phyloP scores from a whole-genome alignment of 2,888 invertebrate species.

The Lasioglossum villosulum region DNA sequence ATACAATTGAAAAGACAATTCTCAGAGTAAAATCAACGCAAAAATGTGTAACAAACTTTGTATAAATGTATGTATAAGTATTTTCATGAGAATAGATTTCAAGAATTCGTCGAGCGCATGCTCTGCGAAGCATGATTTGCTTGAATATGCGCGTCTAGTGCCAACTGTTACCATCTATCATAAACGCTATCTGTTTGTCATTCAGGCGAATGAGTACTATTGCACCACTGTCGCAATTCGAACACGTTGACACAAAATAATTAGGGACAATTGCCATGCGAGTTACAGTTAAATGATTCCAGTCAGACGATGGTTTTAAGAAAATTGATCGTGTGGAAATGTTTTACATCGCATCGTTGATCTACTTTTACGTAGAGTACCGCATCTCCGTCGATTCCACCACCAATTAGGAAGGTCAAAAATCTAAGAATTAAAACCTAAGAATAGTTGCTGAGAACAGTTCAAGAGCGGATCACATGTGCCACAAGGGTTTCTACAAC shows the following conservation, averaged over 20 bases:
- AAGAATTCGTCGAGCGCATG: background rate
- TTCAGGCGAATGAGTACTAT: background rate
- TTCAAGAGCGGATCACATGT: slow-evolving; percentile 35
- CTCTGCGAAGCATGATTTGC: background rate
- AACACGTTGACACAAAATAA: background rate
- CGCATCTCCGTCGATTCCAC: background rate
- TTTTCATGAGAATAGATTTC: background rate
- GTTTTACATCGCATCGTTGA: background rate
- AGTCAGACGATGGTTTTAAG: background rate
- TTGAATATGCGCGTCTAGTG: background rate
- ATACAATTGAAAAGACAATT: background rate
- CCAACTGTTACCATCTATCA: background rate
- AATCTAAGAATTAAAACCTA: no score
- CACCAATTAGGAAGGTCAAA: background rate
- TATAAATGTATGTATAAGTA: background rate
- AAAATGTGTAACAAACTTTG: background rate
- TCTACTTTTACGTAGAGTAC: background rate
- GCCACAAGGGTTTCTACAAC: slow-evolving; percentile 45
- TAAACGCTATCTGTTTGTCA: background rate
- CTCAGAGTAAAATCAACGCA: background rate
- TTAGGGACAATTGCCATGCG: background rate
- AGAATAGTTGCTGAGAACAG: slow-evolving; percentile 55
- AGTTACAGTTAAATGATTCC: no score
- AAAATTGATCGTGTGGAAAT: background rate
- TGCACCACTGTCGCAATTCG: background rate